phyloP scores from a whole-genome alignment of 2,797 vertebrate species.

The Enteromius afrohamiltoni region DNA sequence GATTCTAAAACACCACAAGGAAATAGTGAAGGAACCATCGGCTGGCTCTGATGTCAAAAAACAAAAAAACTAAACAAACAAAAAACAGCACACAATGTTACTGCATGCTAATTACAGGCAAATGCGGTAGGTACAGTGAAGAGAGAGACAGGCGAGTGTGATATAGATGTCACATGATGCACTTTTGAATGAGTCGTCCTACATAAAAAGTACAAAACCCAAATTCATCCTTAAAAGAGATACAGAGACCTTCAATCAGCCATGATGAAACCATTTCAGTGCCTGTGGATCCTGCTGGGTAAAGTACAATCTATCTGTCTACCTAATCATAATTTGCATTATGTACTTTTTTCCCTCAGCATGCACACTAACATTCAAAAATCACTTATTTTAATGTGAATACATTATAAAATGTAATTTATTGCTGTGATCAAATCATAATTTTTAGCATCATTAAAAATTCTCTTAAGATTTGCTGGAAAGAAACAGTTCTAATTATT shows the following conservation, averaged over 20 bases:
- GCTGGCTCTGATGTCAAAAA: too few relatives aligned
- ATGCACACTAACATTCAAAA: too few relatives aligned
- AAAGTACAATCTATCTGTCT: neutral
- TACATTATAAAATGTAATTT: neutral
- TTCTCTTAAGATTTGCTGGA: too few relatives aligned
- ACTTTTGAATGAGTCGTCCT: neutral
- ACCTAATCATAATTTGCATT: too few relatives aligned
- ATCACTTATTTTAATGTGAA: neutral
- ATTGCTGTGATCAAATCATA: neutral
- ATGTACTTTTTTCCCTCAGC: too few relatives aligned
- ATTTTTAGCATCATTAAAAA: neutral
- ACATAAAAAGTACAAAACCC: neutral
- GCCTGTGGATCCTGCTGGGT: neutral
- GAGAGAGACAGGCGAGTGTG: neutral
- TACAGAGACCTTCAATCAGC: neutral
- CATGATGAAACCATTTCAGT: neutral
- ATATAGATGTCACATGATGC: neutral
- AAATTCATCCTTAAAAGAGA: neutral
- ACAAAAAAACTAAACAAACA: too few relatives aligned
- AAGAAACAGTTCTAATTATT: too few relatives aligned
- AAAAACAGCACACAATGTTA: neutral
- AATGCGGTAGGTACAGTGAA: neutral
- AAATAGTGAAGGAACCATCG: too few relatives aligned
- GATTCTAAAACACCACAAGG: too few relatives aligned
- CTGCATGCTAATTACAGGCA: neutral